phyloP scores from a whole-genome alignment of 2,113 vertebrate genomes.

The Hemibagrus wyckioides region DNA sequence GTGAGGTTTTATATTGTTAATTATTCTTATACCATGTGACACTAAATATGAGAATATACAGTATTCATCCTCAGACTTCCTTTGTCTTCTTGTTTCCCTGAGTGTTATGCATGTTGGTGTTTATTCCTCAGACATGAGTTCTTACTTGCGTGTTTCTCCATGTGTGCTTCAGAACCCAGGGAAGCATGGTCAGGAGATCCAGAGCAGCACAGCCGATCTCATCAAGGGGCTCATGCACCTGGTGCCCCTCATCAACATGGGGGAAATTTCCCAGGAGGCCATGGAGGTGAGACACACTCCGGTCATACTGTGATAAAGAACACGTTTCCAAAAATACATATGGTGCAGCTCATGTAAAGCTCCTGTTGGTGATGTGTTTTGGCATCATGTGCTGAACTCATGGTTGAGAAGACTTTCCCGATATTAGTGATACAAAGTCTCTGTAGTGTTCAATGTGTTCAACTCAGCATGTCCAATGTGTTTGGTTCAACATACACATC shows the following conservation, averaged over 20 bases:
- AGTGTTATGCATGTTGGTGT: no score
- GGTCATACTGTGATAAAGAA: not conserved
- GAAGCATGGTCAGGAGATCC: constrained; percentile 88
- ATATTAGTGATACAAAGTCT: no score
- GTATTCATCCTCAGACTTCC: no score
- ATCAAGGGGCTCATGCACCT: constrained; percentile 92
- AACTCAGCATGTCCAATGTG: no score
- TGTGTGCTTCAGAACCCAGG: constrained; percentile 80
- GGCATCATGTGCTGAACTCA: not conserved
- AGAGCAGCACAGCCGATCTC: constrained; percentile 93
- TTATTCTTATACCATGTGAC: not conserved
- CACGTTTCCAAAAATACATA: not conserved
- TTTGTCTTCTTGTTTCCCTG: no score
- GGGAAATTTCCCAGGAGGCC: constrained; percentile 95
- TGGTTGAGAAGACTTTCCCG: not conserved
- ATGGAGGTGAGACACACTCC: constrained; percentile 85
- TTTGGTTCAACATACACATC: not conserved
- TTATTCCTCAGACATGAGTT: not conserved
- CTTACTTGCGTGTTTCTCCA: not conserved
- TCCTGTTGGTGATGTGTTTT: not conserved
- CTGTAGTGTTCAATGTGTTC: no score
- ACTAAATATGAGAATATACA: no score
- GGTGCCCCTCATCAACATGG: constrained; percentile 89
- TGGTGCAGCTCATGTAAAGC: not conserved
- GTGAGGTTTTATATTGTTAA: constrained; percentile 74